A percentile compares a stretch with the other conserved stretches of the same genome.
Conservation (phyloP, 2,113 vertebrate genomes). For the Coregonus clupeaformis region DNA sequence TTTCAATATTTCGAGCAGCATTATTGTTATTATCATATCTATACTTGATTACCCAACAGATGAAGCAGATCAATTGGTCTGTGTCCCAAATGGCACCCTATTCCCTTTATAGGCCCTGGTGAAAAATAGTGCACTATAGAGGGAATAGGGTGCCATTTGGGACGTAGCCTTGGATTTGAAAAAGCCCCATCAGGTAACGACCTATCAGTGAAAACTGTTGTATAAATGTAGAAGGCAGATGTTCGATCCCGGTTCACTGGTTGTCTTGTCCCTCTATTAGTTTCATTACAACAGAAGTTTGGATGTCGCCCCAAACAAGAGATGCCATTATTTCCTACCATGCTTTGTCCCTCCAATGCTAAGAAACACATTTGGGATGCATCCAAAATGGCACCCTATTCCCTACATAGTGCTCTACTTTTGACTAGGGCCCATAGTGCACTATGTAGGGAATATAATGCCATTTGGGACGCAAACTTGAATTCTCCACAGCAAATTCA, state of each 20-base stretch:
- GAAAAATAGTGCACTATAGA: too few relatives aligned
- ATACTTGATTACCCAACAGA: background rate
- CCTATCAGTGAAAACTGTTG: background rate
- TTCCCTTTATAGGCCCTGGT: too few relatives aligned
- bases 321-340: background rate
- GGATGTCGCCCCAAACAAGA: constrained; percentile 2
- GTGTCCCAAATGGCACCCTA: background rate
- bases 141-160: too few relatives aligned
- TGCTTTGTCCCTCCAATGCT: background rate
- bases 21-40: background rate
- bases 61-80: background rate
- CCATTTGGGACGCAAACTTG: background rate
- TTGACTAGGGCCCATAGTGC: too few relatives aligned
- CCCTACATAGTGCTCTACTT: too few relatives aligned
- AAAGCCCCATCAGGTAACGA: background rate
- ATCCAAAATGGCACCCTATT: too few relatives aligned
- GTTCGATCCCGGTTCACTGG: background rate
- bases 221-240: constrained; percentile 1
- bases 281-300: background rate
- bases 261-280: background rate
- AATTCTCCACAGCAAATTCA: background rate
- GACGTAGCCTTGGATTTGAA: too few relatives aligned
- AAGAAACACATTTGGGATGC: background rate
- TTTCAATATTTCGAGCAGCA: background rate
- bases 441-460: too few relatives aligned